Evolutionary conservation across 2,888 invertebrate genomes (phyloP).

Genomic region (Eilema depressum): DNA sequence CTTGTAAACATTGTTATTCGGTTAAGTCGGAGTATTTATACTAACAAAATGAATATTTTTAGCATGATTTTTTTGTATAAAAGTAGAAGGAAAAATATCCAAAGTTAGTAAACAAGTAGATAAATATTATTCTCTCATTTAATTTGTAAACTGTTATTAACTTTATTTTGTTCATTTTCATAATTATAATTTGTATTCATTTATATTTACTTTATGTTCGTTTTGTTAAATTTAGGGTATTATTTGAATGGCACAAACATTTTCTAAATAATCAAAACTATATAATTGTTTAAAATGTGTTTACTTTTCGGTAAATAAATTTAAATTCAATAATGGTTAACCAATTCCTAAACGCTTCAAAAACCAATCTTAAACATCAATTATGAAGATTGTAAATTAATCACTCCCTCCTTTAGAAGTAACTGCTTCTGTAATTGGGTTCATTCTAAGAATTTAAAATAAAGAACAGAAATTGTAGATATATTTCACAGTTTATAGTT

Average conservation of each 20-base stretch:
- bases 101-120: background rate
- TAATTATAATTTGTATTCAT: too few relatives aligned
- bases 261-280: background rate
- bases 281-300: background rate
- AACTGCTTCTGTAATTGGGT: background rate
- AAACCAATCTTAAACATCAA: conserved; percentile 2
- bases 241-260: background rate
- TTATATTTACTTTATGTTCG: background rate
- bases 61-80: background rate
- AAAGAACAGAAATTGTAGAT: too few relatives aligned
- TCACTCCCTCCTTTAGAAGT: background rate
- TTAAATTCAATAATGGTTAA: background rate
- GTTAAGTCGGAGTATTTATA: background rate
- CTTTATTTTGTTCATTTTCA: background rate
- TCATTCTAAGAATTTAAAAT: background rate
- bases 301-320: background rate
- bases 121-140: background rate
- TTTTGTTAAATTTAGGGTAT: background rate
- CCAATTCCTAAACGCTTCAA: background rate
- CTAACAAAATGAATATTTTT: background rate
- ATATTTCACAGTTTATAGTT: background rate
- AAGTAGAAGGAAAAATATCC: background rate
- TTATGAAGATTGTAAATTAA: background rate
- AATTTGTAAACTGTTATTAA: background rate
- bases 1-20: background rate